Conservation (phyloP, 2,797 vertebrate species). For the Chloroceryle inda region DNA sequence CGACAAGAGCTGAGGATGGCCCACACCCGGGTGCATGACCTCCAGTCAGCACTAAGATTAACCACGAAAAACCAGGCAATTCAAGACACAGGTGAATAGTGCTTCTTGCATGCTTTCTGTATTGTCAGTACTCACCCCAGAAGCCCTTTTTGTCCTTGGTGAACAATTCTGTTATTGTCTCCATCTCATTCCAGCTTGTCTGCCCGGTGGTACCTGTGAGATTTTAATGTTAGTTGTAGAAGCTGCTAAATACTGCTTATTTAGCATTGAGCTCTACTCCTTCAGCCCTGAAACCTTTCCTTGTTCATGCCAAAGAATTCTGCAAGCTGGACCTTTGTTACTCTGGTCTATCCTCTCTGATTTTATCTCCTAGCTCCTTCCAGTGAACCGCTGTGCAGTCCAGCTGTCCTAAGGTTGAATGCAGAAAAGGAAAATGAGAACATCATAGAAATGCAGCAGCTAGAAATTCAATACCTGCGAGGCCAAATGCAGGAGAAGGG, state of each 20-base stretch:
- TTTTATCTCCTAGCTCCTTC: conserved; percentile 59
- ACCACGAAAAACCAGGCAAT: conserved; percentile 60
- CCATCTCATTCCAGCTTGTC: background rate
- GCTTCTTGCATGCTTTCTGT: background rate
- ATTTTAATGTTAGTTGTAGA: background rate
- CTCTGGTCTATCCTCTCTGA: background rate
- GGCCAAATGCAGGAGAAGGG: conserved; percentile 78
- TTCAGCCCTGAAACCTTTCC: background rate
- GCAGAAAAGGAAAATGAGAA: conserved; percentile 80
- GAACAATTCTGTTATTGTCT: background rate
- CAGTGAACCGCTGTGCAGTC: background rate
- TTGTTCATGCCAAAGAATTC: background rate
- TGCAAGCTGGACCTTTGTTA: background rate
- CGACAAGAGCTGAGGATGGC: conserved; percentile 83
- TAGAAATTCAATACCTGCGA: conserved; percentile 84
- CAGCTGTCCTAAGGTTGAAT: conserved; percentile 72
- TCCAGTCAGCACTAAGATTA: conserved; percentile 72
- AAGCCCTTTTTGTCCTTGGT: background rate
- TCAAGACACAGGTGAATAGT: conserved; percentile 62
- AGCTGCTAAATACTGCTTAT: background rate
- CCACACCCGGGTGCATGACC: conserved; percentile 79
- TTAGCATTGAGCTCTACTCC: background rate
- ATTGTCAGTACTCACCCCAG: background rate
- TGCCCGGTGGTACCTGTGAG: background rate
- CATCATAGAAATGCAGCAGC: conserved; percentile 86